Conservation (phyloP, 2,113 vertebrate species). For the Anarhynchus alexandrinus region DNA sequence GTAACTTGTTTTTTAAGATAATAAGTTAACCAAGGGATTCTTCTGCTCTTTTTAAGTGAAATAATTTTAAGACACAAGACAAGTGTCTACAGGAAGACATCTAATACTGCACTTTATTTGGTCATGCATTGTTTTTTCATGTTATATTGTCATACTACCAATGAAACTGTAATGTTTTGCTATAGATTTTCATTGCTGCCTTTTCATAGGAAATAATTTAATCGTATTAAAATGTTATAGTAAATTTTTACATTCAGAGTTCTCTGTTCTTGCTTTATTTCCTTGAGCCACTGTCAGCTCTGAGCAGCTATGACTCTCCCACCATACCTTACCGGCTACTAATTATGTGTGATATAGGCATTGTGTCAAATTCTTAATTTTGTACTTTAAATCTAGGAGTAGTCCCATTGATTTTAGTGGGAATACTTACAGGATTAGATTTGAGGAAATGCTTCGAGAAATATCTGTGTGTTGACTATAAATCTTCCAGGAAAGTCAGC, state of each 20-base stretch:
- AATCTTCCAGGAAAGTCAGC: background rate
- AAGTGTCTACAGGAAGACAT: background rate
- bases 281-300: background rate
- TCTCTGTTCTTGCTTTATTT: background rate
- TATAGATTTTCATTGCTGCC: background rate
- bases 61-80: background rate
- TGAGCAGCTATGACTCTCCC: background rate
- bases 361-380: background rate
- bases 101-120: background rate
- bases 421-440: background rate
- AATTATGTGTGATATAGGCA: background rate
- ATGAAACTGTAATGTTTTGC: background rate
- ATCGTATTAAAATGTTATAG: background rate
- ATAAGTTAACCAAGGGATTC: background rate
- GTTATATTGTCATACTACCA: background rate
- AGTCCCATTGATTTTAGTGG: background rate
- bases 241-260: background rate
- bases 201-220: background rate
- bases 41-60: background rate
- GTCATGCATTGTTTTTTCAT: background rate
- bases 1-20: background rate
- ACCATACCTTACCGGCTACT: rapidly evolving
- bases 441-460: background rate
- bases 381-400: background rate
- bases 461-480: background rate